Base-by-base conservation (phyloP, 2,797 vertebrate species). In the Coranthus polyacanthus region DNA sequence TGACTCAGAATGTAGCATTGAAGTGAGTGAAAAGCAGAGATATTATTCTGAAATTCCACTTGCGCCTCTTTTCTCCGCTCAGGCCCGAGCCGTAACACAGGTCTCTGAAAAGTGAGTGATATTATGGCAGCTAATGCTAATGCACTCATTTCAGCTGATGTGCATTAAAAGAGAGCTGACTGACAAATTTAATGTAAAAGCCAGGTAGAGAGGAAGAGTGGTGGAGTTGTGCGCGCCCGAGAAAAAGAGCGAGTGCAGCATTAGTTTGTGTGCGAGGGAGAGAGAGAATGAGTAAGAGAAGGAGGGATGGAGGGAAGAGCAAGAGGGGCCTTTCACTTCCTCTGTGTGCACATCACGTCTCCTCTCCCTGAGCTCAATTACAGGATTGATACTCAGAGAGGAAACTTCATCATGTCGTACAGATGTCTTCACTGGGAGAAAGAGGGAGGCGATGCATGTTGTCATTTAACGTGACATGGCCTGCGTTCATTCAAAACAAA, bases 401-500 rank as follows among this genome's bases (percentile, higher is more conserved):
- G 92, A 94, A 94, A 92, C 92, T 92, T 93, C 92, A 94, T 93
- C 92, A 92, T 93, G 93, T 93, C 75, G 88, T 92, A 93, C 93
- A 94, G 92, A 94, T 93, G 93, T 93, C 90, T 92, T 92, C 91
- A 90, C 88, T 63, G 81, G 72, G 81, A 85, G 86, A 73, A 77
- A 86, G 83, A 85, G 73, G 65, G 79, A 78, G 82, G 70, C 70
- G 54, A 78, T 5, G 75, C 82, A 58, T 89, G 88, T 89, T 88
- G 86, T 90, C 91, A 84, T 92, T 93, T 92, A 91, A 91, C 85
- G 68, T 86, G 87, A 93, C 91, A 83, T 15, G 70, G 82, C 42
- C 82, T 69, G 63, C 56, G 63, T 72, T 75, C 69, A 8, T 69
- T 83, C 78, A 29, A 66, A 86, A 84, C 81, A 90, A 87, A 83